Evolutionary conservation across 2,113 vertebrate genomes (phyloP).

Genomic region (Dasyprocta punctata): DNA sequence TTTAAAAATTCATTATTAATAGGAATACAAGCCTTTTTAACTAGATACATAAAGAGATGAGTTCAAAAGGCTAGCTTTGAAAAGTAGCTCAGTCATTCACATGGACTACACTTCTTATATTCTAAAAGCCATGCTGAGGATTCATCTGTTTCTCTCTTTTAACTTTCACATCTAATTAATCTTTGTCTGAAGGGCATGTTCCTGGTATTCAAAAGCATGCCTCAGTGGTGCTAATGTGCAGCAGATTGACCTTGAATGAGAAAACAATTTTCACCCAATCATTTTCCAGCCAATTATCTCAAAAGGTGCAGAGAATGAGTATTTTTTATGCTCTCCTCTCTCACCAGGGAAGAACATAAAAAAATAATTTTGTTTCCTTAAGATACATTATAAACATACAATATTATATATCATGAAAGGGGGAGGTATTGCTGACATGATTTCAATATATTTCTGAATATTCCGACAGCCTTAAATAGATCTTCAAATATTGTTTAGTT

Average conservation of each 20-base stretch:
- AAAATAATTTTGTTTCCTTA: constrained; percentile 83
- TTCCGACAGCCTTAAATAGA: constrained; percentile 51
- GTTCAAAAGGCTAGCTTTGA: constrained; percentile 66
- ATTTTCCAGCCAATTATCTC: constrained; percentile 81
- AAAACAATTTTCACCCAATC: constrained; percentile 80
- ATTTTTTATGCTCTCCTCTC: constrained; percentile 75
- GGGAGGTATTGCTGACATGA: constrained; percentile 18
- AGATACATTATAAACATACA: constrained; percentile 74
- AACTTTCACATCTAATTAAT: constrained; percentile 83
- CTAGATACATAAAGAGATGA: constrained; percentile 49
- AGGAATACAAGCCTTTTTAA: constrained; percentile 65
- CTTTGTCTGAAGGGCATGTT: constrained; percentile 81
- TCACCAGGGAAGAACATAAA: constrained; percentile 62
- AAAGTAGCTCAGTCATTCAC: constrained; percentile 67
- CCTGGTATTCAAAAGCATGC: constrained; percentile 75
- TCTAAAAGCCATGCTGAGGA: constrained; percentile 70
- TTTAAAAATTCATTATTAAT: constrained; percentile 72
- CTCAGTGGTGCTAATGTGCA: constrained; percentile 79
- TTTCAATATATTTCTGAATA: constrained; percentile 70
- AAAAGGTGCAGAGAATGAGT: constrained; percentile 74
- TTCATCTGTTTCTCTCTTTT: constrained; percentile 79
- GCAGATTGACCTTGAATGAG: constrained; percentile 77
- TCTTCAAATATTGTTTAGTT: constrained; percentile 45
- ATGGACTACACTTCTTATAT: constrained; percentile 52
- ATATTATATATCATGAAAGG: constrained; percentile 64